Evolutionary conservation across 2,113 vertebrate genomes (phyloP).

Genomic region (Sorex araneus): DNA sequence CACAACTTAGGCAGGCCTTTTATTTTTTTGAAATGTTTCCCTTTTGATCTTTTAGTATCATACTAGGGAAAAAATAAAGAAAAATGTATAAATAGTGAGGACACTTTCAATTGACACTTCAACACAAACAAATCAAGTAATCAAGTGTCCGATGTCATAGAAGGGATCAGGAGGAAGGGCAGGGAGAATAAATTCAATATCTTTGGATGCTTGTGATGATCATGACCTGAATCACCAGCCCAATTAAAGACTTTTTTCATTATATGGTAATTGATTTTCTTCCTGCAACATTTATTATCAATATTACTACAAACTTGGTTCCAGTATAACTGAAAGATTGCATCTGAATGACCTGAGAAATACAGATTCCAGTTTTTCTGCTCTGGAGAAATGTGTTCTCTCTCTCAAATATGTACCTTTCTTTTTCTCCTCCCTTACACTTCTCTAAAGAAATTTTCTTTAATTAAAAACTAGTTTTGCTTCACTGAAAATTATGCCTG

Average conservation of each 20-base stretch:
- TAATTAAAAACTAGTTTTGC: too few species aligned
- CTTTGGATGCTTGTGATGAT: background rate
- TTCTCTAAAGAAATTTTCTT: too few species aligned
- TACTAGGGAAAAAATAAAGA: background rate
- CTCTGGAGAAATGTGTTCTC: too few species aligned
- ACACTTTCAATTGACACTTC: background rate
- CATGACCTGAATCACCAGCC: background rate
- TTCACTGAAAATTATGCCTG: too few species aligned
- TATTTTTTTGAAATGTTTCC: background rate
- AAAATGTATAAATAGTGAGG: background rate
- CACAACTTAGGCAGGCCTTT: background rate
- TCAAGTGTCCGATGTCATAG: background rate
- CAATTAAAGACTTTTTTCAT: background rate
- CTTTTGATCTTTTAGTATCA: background rate
- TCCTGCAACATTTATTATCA: background rate
- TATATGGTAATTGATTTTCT: background rate
- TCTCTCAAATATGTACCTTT: too few species aligned
- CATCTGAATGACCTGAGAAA: background rate
- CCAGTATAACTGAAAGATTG: background rate
- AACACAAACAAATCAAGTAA: slow-evolving; percentile 27
- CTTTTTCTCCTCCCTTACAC: too few species aligned
- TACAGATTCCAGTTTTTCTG: background rate
- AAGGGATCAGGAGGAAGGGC: background rate
- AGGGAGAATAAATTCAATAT: background rate
- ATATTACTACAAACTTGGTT: background rate